Evolutionary conservation across 2,797 vertebrate genomes (phyloP).

Genomic region (Silurus aristotelis): DNA sequence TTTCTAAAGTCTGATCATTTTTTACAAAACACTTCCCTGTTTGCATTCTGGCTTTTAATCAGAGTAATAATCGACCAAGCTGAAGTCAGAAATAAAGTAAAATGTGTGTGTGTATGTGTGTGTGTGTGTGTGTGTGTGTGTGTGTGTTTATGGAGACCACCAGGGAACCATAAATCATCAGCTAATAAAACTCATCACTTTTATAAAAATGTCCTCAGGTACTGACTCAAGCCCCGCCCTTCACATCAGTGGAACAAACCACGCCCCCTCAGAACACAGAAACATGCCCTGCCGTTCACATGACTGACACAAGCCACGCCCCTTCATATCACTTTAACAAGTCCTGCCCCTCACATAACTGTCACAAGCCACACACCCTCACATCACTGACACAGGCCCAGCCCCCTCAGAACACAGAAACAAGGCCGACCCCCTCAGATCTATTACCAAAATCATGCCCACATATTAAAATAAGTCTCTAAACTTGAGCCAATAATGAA

Average conservation of each 20-base stretch:
- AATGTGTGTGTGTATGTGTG: not conserved
- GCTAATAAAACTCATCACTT: conserved; percentile 18
- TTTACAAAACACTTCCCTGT: conserved; percentile 19
- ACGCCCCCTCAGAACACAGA: not conserved
- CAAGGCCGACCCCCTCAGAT: no score
- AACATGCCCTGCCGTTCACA: not conserved
- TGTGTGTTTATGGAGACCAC: conserved; percentile 1
- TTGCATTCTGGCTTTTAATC: not conserved
- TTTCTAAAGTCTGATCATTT: conserved; percentile 14
- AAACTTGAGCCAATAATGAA: not conserved
- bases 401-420: no score
- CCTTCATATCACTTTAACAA: not conserved
- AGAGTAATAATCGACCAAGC: not conserved
- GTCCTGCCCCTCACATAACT: not conserved
- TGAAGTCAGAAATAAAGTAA: not conserved
- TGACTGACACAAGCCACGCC: not conserved
- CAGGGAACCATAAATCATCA: conserved; percentile 20
- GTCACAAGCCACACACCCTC: not conserved
- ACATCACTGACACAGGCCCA: not conserved
- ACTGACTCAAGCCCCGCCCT: not conserved
- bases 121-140: not conserved
- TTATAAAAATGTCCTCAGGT: not conserved
- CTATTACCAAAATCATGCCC: no score
- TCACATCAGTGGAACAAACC: not conserved
- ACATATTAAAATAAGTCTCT: not conserved